Conservation (phyloP, 2,888 invertebrate species). For the Caenorhabditis sp. region DNA sequence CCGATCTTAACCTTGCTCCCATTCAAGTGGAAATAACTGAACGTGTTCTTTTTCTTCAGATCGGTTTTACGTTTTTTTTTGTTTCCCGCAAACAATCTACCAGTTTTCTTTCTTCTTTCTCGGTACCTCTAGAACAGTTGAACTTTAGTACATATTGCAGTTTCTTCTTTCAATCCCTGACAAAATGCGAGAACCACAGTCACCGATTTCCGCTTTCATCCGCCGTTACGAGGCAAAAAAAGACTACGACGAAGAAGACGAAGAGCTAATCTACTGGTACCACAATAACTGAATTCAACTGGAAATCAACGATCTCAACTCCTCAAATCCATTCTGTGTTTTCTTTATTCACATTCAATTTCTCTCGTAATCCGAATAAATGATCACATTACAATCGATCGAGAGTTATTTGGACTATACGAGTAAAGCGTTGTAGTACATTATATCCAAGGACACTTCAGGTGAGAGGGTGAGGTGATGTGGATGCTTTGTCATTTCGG, state of each 20-base stretch:
- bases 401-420: too few relatives aligned
- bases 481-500: not conserved
- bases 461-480: not conserved
- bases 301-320: not conserved
- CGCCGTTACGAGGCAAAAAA: conserved; percentile 50
- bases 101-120: not conserved
- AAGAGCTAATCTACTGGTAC: conserved; percentile 57
- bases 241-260: conserved; percentile 47
- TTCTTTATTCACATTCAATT: too few relatives aligned
- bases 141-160: not conserved
- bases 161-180: too few relatives aligned
- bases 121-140: not conserved
- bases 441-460: conserved; percentile 13
- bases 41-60: too few relatives aligned
- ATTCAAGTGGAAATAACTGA: too few relatives aligned
- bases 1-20: too few relatives aligned
- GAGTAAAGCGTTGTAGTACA: conserved; percentile 44
- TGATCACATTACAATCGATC: too few relatives aligned
- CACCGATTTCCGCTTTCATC: conserved; percentile 8
- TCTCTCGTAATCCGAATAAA: not conserved
- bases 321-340: too few relatives aligned
- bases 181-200: conserved; percentile 48
- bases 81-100: not conserved
- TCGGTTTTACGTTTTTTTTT: conserved; percentile 6
- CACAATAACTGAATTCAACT: conserved; percentile 45